A percentile compares a stretch with the other conserved stretches of the same genome.
These are phyloP conservation scores for Acanthurus tractus DNA, from an alignment of 2,797 vertebrate genomes.

Conservation along the genomic window DNA sequence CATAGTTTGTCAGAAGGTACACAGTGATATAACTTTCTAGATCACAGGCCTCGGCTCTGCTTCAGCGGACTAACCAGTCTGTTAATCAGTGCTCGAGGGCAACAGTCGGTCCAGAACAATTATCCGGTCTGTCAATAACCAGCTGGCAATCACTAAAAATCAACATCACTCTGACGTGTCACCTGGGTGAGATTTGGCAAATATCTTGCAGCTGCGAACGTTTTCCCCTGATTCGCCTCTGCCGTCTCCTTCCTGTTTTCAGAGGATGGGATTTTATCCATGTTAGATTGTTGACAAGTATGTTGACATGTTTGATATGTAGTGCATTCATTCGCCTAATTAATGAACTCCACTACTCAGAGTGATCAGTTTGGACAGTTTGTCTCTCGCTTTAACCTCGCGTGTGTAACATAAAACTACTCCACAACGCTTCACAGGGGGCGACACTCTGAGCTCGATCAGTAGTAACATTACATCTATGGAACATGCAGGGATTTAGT, in stretches of 20 bases:
- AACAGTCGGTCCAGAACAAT: neutral
- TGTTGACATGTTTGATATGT: constrained; percentile 36
- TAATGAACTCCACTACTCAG: neutral
- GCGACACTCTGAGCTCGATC: neutral
- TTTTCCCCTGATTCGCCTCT: neutral
- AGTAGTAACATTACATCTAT: neutral
- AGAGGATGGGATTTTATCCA: neutral
- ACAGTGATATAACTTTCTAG: neutral
- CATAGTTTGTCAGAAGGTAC: neutral
- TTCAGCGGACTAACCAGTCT: neutral
- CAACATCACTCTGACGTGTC: constrained; percentile 18
- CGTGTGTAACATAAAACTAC: neutral
- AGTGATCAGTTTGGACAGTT: constrained; percentile 15
- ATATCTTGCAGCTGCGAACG: constrained; percentile 11
- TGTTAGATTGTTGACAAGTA: neutral
- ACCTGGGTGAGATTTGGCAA: constrained; percentile 9
- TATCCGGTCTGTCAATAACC: neutral
- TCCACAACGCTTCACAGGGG: neutral
- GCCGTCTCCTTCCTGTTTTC: constrained; percentile 3
- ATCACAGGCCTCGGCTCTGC: neutral
- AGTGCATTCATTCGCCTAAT: constrained; percentile 28
- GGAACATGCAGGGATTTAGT: neutral
- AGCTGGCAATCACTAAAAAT: constrained; percentile 19
- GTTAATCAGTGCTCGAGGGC: neutral
- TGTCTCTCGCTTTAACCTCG: constrained; percentile 13